These are phyloP conservation scores for Thymelicus lineola DNA, from an alignment of 2,888 invertebrate species.

Conservation along the genomic window DNA sequence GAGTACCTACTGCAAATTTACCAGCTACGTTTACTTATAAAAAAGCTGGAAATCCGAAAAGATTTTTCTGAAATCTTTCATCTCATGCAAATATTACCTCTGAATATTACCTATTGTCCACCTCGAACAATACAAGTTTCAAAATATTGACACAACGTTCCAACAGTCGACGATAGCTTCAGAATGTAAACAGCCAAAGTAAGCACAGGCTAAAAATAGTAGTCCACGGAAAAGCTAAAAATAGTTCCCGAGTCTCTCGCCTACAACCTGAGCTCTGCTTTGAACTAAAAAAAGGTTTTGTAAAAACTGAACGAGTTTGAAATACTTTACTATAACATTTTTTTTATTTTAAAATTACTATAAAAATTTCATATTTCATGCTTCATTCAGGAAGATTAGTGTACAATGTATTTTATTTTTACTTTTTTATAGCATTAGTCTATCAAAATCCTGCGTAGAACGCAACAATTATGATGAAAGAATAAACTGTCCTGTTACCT, in stretches of 20 bases:
- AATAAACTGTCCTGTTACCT: too few relatives aligned
- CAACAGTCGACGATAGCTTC: not conserved
- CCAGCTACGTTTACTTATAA: conserved; percentile 4
- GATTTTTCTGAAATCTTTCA: conserved; percentile 1
- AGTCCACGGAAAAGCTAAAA: conserved; percentile 16
- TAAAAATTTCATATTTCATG: too few relatives aligned
- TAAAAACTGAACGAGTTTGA: not conserved
- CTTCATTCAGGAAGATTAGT: too few relatives aligned
- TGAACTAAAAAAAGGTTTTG: conserved; percentile 10
- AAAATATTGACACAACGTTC: conserved; percentile 1
- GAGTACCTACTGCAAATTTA: not conserved
- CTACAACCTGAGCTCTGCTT: conserved; percentile 16
- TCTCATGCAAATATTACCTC: not conserved
- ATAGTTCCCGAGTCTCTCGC: conserved; percentile 18
- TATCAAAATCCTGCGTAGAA: too few relatives aligned
- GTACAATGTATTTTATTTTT: too few relatives aligned
- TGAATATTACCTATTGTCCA: not conserved
- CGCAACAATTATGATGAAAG: too few relatives aligned
- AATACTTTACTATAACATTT: not conserved
- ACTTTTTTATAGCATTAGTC: too few relatives aligned
- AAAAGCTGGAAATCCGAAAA: conserved; percentile 10
- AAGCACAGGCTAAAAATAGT: conserved; percentile 23
- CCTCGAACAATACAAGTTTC: not conserved
- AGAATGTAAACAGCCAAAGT: conserved; percentile 19
- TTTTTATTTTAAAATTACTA: too few relatives aligned